Evolutionary conservation across 1,140 invertebrate species (phyloP), one percentile per base, ranked within the genome.

Genomic region (Euura saliciscinereae): DNA sequence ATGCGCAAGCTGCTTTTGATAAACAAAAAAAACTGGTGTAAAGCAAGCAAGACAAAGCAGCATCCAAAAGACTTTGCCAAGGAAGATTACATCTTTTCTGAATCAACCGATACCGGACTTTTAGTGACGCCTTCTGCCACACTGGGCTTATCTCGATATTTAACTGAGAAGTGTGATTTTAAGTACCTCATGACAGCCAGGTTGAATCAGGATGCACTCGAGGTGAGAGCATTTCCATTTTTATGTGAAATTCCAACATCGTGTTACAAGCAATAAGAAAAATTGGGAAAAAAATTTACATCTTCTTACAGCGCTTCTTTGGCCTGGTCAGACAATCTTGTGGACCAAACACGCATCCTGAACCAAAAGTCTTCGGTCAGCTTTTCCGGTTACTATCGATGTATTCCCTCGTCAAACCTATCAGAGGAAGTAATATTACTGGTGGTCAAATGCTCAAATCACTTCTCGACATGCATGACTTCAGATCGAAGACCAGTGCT

Each of bases 201-300:
- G 6, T 46, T 74, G 4, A 71, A 66, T 46, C 69, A 74, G 59
- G 66, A 74, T 68, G 44, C 65, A 44, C 66, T 74, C 6, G 73
- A 74, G 66, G 73, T 74, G 71, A 7, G 0, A 43, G 28, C 28
- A 28, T 28, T 28, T 28, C 28, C 28, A 28, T 28, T 28, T 28
- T 28, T 0, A 28, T 28, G 28, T 28, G 28, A 28, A 28, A 28
- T 28, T 28, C 28, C 28, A 28, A 28, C 28, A 28, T 28, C 28
- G 28, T 28, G 28, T 28, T 1, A 28, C 28, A 28, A 28, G 28
- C 28, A 28, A 28, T 28, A 28, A 28, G 28, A 28, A 28, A 28
- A 28, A 28, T 28, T 28, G 28, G 28, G 28, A 28, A 28, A 28
- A 28, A 28, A 28, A 28, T 28, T 28, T 28, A 28, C 28, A 1